Evolutionary conservation across 1,140 invertebrate genomes (phyloP), one percentile per base, ranked within the genome.

Genomic region (Drosophila bocki): DNA sequence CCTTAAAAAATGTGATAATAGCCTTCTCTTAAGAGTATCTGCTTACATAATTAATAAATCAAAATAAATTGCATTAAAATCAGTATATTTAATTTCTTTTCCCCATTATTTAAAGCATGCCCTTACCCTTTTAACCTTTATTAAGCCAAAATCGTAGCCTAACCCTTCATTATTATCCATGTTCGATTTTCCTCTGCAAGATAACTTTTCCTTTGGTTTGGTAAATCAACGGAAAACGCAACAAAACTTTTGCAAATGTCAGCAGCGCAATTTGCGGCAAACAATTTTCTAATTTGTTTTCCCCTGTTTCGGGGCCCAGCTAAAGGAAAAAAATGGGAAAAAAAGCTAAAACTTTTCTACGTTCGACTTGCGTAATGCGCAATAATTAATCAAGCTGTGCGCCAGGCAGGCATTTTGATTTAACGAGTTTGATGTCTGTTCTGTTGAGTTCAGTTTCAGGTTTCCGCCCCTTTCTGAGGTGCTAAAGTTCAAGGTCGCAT

Each of bases 271-370:
- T 82, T 82, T 69, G 64, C 53, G 41, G 69, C 62, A 56, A 76
- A 65, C 77, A 77, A 78, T 79, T 86, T 72, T 86, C 82, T 81
- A 85, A 85, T 85, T 85, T 80, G 74, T 81, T 70, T 78, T 64
- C 53, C 37, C 78, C 75, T 33, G 26, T 33, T 6, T 29, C 26
- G 26, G 26, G 26, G 26, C 26, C 26, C 26, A 26, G 26, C 35
- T 11, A n/a, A 56, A n/a, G 19, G 53, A 33, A 37, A 37, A 53
- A 37, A 13, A 7, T 51, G 47, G 47, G 7, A 33, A 51, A 26
- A 37, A 29, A 68, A 64, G 17, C 50, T 41, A 13, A 48, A 78
- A 70, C 47, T 72, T 79, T 72, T 50, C 33, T 57, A 45, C 56
- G 64, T 74, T 74, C 37, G 62, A 58, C 50, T 82, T 68, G 60